phyloP scores from a whole-genome alignment of 2,113 vertebrate species.

The Sinocyclocheilus grahami region DNA sequence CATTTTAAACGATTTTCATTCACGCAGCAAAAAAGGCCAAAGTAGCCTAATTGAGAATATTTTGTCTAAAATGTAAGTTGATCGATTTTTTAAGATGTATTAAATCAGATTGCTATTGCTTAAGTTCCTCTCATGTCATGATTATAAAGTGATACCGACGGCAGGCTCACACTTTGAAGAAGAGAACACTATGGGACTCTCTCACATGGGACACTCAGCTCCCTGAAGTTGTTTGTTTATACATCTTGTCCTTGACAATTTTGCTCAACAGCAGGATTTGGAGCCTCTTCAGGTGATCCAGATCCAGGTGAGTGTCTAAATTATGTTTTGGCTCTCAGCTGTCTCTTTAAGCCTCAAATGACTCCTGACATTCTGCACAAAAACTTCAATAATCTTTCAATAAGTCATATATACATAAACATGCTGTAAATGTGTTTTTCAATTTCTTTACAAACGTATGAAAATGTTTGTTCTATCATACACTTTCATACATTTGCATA shows the following conservation, averaged over 20 bases:
- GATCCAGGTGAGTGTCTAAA: slow-evolving; percentile 44
- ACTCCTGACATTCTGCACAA: background rate
- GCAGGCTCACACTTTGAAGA: background rate
- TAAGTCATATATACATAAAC: background rate
- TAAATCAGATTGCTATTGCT: background rate
- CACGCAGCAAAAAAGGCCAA: too few relatives aligned
- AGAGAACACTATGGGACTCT: background rate
- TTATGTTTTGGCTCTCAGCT: background rate
- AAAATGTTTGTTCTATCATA: background rate
- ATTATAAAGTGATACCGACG: background rate
- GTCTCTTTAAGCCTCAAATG: background rate
- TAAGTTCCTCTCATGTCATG: background rate
- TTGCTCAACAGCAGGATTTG: slow-evolving; percentile 21
- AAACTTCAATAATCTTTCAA: background rate
- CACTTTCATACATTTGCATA: background rate
- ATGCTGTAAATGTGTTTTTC: background rate
- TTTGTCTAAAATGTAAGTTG: background rate
- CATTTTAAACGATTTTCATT: too few relatives aligned
- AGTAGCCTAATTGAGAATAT: background rate
- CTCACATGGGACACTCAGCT: background rate
- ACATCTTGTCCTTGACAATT: slow-evolving; percentile 37
- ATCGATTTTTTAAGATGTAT: background rate
- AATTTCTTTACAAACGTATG: background rate
- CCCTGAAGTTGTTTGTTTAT: slow-evolving; percentile 52
- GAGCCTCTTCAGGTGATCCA: slow-evolving; percentile 35